A percentile compares a stretch with the other conserved stretches of the same genome.
Evolutionary conservation across 2,888 invertebrate species (phyloP).

Genomic region (Pegoplata infirma): DNA sequence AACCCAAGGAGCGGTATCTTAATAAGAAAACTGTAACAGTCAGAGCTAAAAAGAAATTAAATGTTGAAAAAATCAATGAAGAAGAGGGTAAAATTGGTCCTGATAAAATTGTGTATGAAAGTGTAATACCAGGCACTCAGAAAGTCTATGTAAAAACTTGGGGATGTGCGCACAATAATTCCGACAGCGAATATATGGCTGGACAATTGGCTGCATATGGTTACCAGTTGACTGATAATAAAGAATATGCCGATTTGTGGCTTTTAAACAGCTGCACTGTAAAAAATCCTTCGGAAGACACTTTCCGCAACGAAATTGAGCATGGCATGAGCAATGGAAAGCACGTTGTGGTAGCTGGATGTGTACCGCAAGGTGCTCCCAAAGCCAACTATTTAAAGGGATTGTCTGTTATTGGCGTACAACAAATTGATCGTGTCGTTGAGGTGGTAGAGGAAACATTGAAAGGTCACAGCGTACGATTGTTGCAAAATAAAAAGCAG

Average conservation of each 20-base stretch:
- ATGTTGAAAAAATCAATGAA: conserved; percentile 33
- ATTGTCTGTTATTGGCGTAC: conserved; percentile 97
- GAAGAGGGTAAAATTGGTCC: not conserved
- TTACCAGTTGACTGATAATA: conserved; percentile 89
- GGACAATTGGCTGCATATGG: conserved; percentile 94
- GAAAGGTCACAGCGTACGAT: conserved; percentile 89
- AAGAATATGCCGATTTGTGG: conserved; percentile 93
- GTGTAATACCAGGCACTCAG: conserved; percentile 86
- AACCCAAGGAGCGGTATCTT: conserved; percentile 87
- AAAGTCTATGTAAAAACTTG: conserved; percentile 94
- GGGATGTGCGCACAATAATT: conserved; percentile 99
- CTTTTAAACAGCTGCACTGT: conserved; percentile 98
- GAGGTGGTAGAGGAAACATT: conserved; percentile 99
- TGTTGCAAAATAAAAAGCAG: conserved; percentile 89
- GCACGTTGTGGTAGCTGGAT: conserved; percentile 96
- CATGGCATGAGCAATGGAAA: conserved; percentile 86
- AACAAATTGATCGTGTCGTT: conserved; percentile 97
- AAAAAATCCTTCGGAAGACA: conserved; percentile 97
- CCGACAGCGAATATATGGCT: conserved; percentile 99
- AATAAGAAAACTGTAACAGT: conserved; percentile 85
- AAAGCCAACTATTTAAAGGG: conserved; percentile 81
- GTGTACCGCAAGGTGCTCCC: conserved; percentile 96
- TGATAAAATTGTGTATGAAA: conserved; percentile 80
- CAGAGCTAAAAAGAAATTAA: conserved; percentile 80
- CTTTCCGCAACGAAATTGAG: conserved; percentile 92